phyloP scores from a whole-genome alignment of 2,797 vertebrate species.

The Mycteria americana region DNA sequence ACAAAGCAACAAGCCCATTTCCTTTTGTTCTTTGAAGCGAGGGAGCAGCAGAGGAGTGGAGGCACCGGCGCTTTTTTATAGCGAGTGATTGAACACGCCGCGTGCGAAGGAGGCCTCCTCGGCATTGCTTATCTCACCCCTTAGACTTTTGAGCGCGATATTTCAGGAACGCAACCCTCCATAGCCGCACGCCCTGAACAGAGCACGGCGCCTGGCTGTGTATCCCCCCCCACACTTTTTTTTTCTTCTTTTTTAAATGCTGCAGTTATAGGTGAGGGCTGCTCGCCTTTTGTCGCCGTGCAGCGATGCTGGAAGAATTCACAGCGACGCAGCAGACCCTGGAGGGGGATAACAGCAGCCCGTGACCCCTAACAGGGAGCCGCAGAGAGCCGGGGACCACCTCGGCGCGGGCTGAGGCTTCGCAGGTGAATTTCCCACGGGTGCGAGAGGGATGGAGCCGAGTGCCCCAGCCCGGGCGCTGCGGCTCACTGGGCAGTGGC shows the following conservation, averaged over 20 bases:
- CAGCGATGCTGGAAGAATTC: neutral
- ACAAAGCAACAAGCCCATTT: neutral
- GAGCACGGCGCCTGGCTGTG: accelerated
- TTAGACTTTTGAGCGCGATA: neutral
- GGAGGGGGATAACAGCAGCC: neutral
- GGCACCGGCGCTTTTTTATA: neutral
- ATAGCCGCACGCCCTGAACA: neutral
- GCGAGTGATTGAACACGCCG: neutral
- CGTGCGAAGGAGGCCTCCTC: neutral
- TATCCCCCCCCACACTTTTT: too few relatives aligned
- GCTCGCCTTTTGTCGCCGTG: neutral
- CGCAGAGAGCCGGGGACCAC: neutral
- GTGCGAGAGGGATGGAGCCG: neutral
- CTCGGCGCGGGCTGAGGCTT: neutral
- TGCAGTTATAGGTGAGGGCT: neutral
- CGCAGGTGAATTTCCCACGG: accelerated
- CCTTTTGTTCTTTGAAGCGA: neutral
- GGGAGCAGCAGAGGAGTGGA: neutral
- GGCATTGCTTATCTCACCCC: neutral
- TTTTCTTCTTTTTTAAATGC: neutral
- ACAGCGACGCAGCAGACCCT: neutral
- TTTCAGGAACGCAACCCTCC: neutral
- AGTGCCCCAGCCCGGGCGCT: neutral
- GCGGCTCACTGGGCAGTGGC: accelerated
- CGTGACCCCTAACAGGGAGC: neutral